A percentile compares a stretch with the other conserved stretches of the same genome.
phyloP scores from a whole-genome alignment of 1,140 invertebrate species.

The Mactra quadrangularis region DNA sequence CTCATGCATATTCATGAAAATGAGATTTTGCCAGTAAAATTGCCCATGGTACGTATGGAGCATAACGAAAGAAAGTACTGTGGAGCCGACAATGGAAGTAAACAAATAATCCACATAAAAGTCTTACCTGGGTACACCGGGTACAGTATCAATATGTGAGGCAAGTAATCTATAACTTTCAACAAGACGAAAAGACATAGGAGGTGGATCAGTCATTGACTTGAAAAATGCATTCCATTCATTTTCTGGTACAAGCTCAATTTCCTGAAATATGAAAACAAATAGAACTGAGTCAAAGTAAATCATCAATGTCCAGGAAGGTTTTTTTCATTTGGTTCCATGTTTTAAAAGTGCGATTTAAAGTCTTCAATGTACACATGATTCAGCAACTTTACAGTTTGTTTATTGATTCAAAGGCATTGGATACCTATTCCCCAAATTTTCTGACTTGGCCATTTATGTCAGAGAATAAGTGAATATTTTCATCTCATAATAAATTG shows the following conservation, averaged over 20 bases:
- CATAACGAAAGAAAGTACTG: too few relatives aligned
- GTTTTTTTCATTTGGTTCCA: not conserved
- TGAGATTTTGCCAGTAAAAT: too few relatives aligned
- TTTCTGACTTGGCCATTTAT: not conserved
- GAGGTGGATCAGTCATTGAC: slow-evolving; percentile 4
- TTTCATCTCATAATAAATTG: too few relatives aligned
- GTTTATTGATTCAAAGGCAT: not conserved
- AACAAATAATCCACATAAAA: too few relatives aligned
- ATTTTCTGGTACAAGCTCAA: slow-evolving; percentile 35
- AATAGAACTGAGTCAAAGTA: not conserved
- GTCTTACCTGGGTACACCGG: slow-evolving; percentile 41
- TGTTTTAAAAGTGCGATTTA: not conserved
- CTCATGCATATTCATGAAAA: too few relatives aligned
- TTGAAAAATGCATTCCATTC: slow-evolving; percentile 50
- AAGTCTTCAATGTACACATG: not conserved
- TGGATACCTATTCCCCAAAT: not conserved
- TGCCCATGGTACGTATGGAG: too few relatives aligned
- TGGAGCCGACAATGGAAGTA: too few relatives aligned
- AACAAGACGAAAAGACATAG: slow-evolving; percentile 44
- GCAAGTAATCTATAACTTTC: slow-evolving; percentile 35
- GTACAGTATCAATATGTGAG: slow-evolving; percentile 44
- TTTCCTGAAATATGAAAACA: slow-evolving; percentile 35
- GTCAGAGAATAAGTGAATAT: too few relatives aligned
- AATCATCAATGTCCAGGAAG: not conserved
- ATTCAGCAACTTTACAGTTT: not conserved